These are phyloP conservation scores for Cheilosia soror DNA, from an alignment of 2,888 invertebrate genomes.

Conservation along the genomic window DNA sequence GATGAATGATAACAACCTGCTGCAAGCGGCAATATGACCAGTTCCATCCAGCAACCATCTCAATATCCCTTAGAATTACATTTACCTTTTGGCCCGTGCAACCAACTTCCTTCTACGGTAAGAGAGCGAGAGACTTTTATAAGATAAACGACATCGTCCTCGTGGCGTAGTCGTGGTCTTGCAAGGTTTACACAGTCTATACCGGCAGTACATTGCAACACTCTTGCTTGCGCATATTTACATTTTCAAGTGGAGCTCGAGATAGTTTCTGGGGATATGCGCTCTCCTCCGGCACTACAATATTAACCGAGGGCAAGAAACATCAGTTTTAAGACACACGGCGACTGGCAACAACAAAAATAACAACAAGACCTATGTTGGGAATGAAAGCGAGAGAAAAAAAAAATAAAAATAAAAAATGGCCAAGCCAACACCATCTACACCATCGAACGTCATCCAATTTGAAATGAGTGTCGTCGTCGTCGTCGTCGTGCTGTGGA, in stretches of 20 bases:
- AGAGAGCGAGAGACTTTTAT: conserved; percentile 21
- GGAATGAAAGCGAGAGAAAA: not conserved
- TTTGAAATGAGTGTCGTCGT: conserved; percentile 68
- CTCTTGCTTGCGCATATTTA: conserved; percentile 70
- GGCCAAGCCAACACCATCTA: conserved; percentile 43
- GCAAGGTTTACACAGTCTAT: conserved; percentile 50
- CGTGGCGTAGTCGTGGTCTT: conserved; percentile 45
- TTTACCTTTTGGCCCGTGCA: conserved; percentile 49
- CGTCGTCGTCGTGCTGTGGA: conserved; percentile 54
- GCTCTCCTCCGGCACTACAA: conserved; percentile 51
- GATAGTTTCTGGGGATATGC: conserved; percentile 53
- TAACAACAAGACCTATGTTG: conserved; percentile 17
- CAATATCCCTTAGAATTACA: conserved; percentile 56
- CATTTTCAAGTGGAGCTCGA: conserved; percentile 68
- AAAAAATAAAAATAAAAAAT: conserved; percentile 11
- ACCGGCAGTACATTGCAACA: conserved; percentile 57
- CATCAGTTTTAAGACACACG: conserved; percentile 55
- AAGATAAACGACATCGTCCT: conserved; percentile 69
- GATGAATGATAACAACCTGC: conserved; percentile 69
- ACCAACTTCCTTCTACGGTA: conserved; percentile 43
- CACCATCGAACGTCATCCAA: conserved; percentile 64
- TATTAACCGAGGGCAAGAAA: conserved; percentile 71
- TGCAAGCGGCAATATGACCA: conserved; percentile 69
- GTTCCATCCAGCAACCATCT: conserved; percentile 45
- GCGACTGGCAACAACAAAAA: conserved; percentile 35